Evolutionary conservation across 1,140 invertebrate genomes (phyloP), one percentile per base, ranked within the genome.

Genomic region (Colletes latitarsis): DNA sequence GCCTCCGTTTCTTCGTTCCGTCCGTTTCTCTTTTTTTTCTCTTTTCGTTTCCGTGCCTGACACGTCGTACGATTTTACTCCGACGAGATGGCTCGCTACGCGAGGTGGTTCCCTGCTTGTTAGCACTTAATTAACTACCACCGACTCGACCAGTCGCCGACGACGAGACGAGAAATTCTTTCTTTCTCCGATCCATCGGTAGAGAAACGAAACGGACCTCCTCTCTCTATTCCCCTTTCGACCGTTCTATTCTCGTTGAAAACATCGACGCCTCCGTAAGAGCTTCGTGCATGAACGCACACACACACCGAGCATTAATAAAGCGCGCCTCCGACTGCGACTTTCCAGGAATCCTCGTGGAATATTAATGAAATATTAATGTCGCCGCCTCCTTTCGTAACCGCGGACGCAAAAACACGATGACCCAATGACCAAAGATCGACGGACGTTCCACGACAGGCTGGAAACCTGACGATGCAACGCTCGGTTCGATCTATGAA

Each of bases 321-420:
- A 75, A 75, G 52, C 52, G 30, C n/a, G 12, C 30, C 30, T 52
- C 46, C 67, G 21, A 49, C 57, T 39, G 15, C 69, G 77, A 19
- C 63, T 73, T 79, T 79, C 77, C 77, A 64, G 43, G 77, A 64
- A 79, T 73, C 39, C 68, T 60, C 46, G 14, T 43, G 43, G 69
- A 79, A 72, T 79, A 79, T 79, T 79, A 79, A 79, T 79, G 77
- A 79, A 72, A 79, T 79, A 79, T 79, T 79, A 79, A 79, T 79
- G 77, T 64, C 57, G 68, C n/a, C 58, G 39, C 14, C 75, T 62
- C 60, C 58, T 79, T 79, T 79, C 77, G 77, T 79, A 79, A 72
- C 55, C 76, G 76, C 39, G 66, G 21, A 70, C 69, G 77, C 77
- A 69, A 79, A 79, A 79, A 79, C 77, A 79, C 69, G 77, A 55